Base-by-base conservation (phyloP, 2,888 invertebrate genomes). In the Leucophora obtusa region DNA sequence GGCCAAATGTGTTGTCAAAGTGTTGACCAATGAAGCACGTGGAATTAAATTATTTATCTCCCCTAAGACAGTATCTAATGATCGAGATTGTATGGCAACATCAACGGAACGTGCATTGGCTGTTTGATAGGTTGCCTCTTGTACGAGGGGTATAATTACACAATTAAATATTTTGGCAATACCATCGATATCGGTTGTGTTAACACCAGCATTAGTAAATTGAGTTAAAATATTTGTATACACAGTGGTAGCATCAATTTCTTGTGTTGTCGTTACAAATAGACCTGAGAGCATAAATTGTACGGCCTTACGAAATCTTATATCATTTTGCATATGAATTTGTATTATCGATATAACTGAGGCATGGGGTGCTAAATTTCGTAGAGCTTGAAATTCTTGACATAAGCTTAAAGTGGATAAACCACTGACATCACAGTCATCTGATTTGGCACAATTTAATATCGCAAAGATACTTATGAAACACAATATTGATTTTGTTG, bases 131-230 rank as follows among this genome's bases (percentile, higher is more conserved):
- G 0, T 54, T 18, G 33, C 47, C 15, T 59, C 50, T 17, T 17
- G 17, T 47, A 75, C 35, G 4, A 35, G 4, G 1, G 75, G 69
- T 38, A 63, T 58, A 0, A 76, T 14, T 0, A 76, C 2, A 18
- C 75, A 76, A 11, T 70, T 50, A 18, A 76, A 76, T 51, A 76
- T 69, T 50, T 76, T 70, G 6, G 3, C 11, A 11, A 76, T 24
- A n/a, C 62, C 50, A 5, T 76, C 8, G 35, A 76, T 69, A 18
- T 76, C 69, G 1, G 50, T 63, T 0, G 50, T 63, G 43, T 76
- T 58, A 17, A 76, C 58, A 18, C 69, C 63, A 18, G 56, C 62
- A 8, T 0, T 18, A 15, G n/a, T 24, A 11, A 76, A 70, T 15
- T 18, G 21, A 0, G 2, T 38, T 28, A 63, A 28, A 10, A 63